Conservation (phyloP, 2,888 invertebrate genomes). For the Amphipyra berbera region DNA sequence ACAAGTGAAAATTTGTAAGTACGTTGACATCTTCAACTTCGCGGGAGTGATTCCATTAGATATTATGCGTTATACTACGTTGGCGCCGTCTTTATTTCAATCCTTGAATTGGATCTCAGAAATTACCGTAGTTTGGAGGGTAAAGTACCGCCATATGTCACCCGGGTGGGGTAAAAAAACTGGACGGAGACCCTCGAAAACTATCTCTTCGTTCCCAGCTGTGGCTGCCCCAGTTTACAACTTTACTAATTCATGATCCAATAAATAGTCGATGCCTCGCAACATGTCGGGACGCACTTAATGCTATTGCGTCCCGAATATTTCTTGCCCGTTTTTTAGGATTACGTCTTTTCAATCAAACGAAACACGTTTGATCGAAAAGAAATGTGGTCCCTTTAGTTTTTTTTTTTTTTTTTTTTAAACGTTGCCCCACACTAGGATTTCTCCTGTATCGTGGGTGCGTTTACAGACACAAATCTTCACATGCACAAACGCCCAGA, state of each 20-base stretch:
- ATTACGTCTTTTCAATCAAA: constrained; percentile 15
- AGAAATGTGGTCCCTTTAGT: not conserved
- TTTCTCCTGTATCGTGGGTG: too few relatives aligned
- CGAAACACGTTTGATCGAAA: constrained; percentile 17
- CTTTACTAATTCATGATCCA: constrained; percentile 74
- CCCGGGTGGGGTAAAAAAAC: constrained; percentile 68
- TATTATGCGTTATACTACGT: constrained; percentile 46
- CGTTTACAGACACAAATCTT: too few relatives aligned
- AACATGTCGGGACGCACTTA: constrained; percentile 47
- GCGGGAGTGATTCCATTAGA: constrained; percentile 51
- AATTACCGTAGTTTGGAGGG: constrained; percentile 83
- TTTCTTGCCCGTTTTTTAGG: constrained; percentile 32
- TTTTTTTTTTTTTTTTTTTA: too few relatives aligned
- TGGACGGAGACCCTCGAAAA: constrained; percentile 59
- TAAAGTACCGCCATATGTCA: constrained; percentile 83
- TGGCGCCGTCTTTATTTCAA: constrained; percentile 71
- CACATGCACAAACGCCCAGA: too few relatives aligned
- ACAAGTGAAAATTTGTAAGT: constrained; percentile 40
- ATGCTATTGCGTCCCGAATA: constrained; percentile 45
- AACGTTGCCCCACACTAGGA: too few relatives aligned
- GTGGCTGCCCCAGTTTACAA: constrained; percentile 65
- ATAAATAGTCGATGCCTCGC: constrained; percentile 66
- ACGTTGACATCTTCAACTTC: constrained; percentile 19
- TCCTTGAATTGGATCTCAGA: constrained; percentile 77
- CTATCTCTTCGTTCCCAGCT: constrained; percentile 65